phyloP scores from a whole-genome alignment of 2,797 vertebrate species.

The Furcifer pardalis region DNA sequence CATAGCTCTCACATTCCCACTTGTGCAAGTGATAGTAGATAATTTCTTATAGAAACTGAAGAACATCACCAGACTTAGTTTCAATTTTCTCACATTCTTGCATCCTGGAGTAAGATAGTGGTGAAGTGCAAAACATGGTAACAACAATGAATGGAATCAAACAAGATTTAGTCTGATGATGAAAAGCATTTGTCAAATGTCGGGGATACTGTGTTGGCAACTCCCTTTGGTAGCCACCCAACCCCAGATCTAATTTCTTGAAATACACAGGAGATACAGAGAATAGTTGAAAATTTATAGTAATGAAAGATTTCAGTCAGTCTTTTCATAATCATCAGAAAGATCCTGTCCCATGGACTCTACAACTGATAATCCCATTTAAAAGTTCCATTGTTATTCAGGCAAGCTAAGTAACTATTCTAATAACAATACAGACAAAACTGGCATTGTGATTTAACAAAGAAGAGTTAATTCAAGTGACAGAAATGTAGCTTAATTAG shows the following conservation, averaged over 20 bases:
- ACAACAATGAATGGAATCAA: background rate
- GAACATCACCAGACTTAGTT: background rate
- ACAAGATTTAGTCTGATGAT: too few species aligned
- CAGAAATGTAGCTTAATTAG: conserved; percentile 9
- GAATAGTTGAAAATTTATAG: background rate
- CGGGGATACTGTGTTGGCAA: background rate
- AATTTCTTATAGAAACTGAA: background rate
- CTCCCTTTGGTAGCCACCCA: background rate
- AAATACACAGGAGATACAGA: background rate
- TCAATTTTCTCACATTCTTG: background rate
- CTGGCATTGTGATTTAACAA: background rate
- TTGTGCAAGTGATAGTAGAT: background rate
- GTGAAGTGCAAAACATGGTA: background rate
- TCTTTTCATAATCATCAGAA: background rate
- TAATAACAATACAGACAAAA: background rate
- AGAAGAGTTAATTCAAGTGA: background rate
- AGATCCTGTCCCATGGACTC: background rate
- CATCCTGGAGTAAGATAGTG: too few species aligned
- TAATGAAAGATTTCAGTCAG: background rate
- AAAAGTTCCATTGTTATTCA: background rate
- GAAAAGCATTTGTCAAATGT: too few species aligned
- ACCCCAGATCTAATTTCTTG: background rate
- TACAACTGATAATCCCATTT: background rate
- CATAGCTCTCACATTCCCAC: background rate
- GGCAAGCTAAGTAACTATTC: background rate